Conservation (phyloP, 2,797 vertebrate species). For the Peromyscus nudipes region DNA sequence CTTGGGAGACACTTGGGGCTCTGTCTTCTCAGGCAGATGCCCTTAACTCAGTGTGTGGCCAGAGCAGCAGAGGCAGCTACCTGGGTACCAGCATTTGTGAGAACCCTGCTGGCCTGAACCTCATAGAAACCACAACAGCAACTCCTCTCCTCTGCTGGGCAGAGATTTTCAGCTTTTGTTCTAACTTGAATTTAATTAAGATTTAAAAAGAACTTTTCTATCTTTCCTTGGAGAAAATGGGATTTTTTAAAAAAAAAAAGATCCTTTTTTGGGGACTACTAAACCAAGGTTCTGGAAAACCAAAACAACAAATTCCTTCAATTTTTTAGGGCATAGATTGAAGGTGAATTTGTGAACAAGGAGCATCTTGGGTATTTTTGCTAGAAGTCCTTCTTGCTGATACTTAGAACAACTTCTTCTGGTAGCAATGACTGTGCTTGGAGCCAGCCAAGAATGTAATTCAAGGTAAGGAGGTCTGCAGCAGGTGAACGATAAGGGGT, state of each 20-base stretch:
- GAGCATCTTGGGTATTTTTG: slow-evolving; percentile 71
- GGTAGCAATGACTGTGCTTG: neutral
- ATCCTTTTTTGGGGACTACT: slow-evolving; percentile 47
- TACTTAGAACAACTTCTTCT: neutral
- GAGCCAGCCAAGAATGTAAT: slow-evolving; percentile 53
- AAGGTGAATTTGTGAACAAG: slow-evolving; percentile 64
- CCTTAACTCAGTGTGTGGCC: slow-evolving; percentile 50
- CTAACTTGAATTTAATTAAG: slow-evolving; percentile 39
- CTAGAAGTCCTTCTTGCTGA: slow-evolving; percentile 68
- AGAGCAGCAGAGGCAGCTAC: slow-evolving; percentile 73
- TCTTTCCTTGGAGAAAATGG: slow-evolving; percentile 54
- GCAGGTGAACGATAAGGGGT: neutral
- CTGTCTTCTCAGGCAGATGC: slow-evolving; percentile 64
- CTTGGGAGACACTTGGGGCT: neutral
- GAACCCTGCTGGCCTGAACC: slow-evolving; percentile 71
- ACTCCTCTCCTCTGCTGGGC: slow-evolving; percentile 24
- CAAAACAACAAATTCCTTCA: neutral
- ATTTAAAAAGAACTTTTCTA: slow-evolving; percentile 64
- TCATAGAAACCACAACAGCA: slow-evolving; percentile 52
- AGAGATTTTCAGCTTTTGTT: slow-evolving; percentile 67
- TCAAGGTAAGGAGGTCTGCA: neutral
- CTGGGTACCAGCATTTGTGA: slow-evolving; percentile 56
- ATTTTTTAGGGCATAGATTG: slow-evolving; percentile 21
- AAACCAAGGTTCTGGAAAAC: neutral
- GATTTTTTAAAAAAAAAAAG: no score